phyloP scores from a whole-genome alignment of 2,888 invertebrate species.

The Microctonus aethiopoides region DNA sequence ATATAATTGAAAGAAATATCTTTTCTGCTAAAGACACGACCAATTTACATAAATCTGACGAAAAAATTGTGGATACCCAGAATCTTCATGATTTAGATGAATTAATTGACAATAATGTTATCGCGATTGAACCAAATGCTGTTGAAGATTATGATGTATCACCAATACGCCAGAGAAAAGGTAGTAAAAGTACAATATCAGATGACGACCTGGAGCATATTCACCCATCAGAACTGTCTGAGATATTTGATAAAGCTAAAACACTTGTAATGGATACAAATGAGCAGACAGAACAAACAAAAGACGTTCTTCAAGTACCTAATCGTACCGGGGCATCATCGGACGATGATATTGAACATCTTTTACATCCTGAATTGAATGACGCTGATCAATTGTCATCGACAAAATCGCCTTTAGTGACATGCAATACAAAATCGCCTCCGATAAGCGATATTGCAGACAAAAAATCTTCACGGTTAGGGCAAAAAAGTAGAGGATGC shows the following conservation, averaged over 20 bases:
- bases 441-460: neutral
- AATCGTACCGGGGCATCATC: conserved; percentile 47
- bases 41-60: conserved; percentile 54
- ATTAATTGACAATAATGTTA: conserved; percentile 19
- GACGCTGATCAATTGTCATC: conserved; percentile 25
- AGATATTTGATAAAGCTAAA: conserved; percentile 41
- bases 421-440: neutral
- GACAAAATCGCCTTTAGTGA: neutral
- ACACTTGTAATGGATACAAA: conserved; percentile 13
- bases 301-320: neutral
- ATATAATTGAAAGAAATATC: conserved; percentile 49
- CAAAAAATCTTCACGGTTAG: conserved; percentile 32
- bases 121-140: neutral
- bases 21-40: conserved; percentile 39
- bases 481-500: conserved; percentile 14
- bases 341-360: conserved; percentile 61
- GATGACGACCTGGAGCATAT: conserved; percentile 59
- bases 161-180: conserved; percentile 36
- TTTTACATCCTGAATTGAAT: conserved; percentile 52
- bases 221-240: conserved; percentile 48
- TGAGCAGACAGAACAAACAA: conserved; percentile 24
- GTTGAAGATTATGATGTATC: conserved; percentile 36
- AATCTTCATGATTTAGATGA: conserved; percentile 43
- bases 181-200: conserved; percentile 47
- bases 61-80: conserved; percentile 59